Base-by-base conservation (phyloP, 1,140 invertebrate species). In the Drosophila biarmipes region DNA sequence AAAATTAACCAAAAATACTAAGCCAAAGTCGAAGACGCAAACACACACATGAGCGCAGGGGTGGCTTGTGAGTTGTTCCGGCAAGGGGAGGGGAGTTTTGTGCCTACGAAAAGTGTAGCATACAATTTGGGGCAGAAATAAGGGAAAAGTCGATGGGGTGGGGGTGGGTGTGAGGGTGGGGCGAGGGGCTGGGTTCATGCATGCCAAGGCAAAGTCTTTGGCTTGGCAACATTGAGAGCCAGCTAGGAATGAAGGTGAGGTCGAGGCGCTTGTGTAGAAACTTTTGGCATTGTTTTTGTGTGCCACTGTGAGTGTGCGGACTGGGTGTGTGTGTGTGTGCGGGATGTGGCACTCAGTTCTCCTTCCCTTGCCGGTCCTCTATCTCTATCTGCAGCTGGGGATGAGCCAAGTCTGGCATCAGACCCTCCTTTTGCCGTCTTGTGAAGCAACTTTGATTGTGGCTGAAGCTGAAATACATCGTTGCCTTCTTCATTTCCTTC, bases 1-100 rank as follows among this genome's bases (percentile, higher is more conserved):
- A 89, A 89, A 89, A 89, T 89, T 89, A 89, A 89, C 84, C 85
- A 89, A 89, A 89, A 89, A 89, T 89, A 89, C 85, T 87, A 84
- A 87, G 82, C 82, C 79, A 89, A 87, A 89, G 78, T 82, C 82
- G 82, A 87, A 87, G 82, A 87, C 84, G 69, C 75, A 64, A 48
- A 54, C 56, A 78, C 48, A 68, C 58, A 76, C 54, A 68, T 24
- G 67, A 43, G 19, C 27, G 14, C 12, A 40, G 11, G 53, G 53
- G 42, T 38, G 58, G 42, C 31, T 61, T 42, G 15, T 61, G 29
- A 7, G 29, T 29, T 8, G 27, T 29, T 29, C 7, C 27, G 27
- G 27, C n/a, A 45, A 7, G 62, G 58, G 62, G 63, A 10, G 54
- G 55, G 64, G 59, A n/a, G 66, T 52, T 55, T 79, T 71, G 71